These are phyloP conservation scores for Zelostemma sp. DNA, from an alignment of 1,140 invertebrate species.

Conservation along the genomic window DNA sequence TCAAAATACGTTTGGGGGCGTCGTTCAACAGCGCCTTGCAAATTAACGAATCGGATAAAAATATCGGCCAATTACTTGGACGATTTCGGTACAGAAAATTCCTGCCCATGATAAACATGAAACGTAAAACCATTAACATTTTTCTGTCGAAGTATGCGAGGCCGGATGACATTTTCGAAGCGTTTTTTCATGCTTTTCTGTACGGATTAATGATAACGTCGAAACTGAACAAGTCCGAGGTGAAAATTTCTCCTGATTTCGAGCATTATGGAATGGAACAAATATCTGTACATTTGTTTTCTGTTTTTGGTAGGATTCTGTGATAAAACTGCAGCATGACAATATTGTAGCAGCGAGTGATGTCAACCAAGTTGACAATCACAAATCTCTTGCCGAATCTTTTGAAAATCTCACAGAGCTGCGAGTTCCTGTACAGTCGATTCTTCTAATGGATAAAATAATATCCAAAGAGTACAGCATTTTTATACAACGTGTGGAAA, in stretches of 20 bases:
- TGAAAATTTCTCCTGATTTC: too few relatives aligned
- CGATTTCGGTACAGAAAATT: conserved; percentile 67
- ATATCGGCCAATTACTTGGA: conserved; percentile 57
- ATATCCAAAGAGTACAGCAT: conserved; percentile 66
- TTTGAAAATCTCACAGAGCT: conserved; percentile 32
- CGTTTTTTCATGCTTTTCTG: conserved; percentile 63
- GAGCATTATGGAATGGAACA: too few relatives aligned
- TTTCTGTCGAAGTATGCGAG: conserved; percentile 63
- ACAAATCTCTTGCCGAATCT: conserved; percentile 21
- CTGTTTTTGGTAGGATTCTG: background rate
- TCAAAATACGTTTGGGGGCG: conserved; percentile 69
- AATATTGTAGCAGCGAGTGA: conserved; percentile 15
- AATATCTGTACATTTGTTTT: too few relatives aligned
- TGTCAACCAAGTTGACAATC: conserved; percentile 29
- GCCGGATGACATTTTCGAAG: conserved; percentile 66
- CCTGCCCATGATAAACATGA: conserved; percentile 66
- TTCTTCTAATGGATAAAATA: conserved; percentile 49
- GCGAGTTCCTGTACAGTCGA: conserved; percentile 48
- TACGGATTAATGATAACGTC: background rate
- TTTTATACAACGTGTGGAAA: conserved; percentile 65
- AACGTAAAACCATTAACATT: conserved; percentile 66
- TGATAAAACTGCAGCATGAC: conserved; percentile 7
- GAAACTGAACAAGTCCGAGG: background rate
- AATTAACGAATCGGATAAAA: conserved; percentile 49
- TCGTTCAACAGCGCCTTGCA: conserved; percentile 70